These are phyloP conservation scores for Zeugodacus cucurbitae DNA, from an alignment of 1,140 invertebrate genomes.

Conservation along the genomic window DNA sequence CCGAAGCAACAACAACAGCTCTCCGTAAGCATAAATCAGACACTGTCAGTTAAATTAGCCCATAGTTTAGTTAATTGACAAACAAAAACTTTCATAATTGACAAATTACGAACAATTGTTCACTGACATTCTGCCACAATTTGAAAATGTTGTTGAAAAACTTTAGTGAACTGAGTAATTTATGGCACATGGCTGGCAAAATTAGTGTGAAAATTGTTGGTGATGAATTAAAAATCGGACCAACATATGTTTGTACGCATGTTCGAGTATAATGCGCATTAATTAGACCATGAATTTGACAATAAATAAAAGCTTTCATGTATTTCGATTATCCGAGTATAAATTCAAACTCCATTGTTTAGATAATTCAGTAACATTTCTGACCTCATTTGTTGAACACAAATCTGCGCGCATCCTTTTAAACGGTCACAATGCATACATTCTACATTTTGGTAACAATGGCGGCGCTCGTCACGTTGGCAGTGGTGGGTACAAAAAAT, in stretches of 20 bases:
- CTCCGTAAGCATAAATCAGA: neutral
- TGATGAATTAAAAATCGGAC: neutral
- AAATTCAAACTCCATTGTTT: neutral
- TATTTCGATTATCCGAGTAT: neutral
- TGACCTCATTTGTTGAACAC: neutral
- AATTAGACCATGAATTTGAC: neutral
- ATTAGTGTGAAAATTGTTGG: neutral
- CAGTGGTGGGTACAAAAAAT: neutral
- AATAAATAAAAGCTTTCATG: neutral
- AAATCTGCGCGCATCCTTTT: neutral
- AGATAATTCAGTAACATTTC: neutral
- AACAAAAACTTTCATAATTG: neutral
- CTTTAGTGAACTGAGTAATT: neutral
- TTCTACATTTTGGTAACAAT: neutral
- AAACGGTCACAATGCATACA: neutral
- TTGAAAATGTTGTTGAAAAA: neutral
- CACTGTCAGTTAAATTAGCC: neutral
- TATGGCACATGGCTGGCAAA: neutral
- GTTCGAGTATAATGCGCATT: neutral
- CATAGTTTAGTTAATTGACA: neutral
- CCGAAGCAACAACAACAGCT: neutral
- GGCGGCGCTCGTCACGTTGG: neutral
- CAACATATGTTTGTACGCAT: neutral
- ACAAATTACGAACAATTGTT: neutral
- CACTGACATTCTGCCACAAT: neutral